These are phyloP conservation scores for Alectura lathami DNA, from an alignment of 2,113 vertebrate genomes.

Conservation along the genomic window DNA sequence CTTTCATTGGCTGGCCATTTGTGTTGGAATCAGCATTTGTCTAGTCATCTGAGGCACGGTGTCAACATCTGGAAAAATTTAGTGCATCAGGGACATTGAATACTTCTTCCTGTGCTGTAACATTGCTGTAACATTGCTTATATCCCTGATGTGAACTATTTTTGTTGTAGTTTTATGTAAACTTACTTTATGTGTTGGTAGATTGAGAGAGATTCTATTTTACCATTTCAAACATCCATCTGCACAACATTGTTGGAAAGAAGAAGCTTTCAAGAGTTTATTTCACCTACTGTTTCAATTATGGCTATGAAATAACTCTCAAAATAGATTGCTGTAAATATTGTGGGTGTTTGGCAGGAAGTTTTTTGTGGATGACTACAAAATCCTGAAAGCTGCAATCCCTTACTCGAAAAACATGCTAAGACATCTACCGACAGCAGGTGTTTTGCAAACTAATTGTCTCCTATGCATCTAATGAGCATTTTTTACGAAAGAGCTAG, in stretches of 20 bases:
- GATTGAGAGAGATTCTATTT: background rate
- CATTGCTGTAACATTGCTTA: background rate
- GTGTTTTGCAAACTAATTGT: background rate
- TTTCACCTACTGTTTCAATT: background rate
- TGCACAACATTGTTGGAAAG: background rate
- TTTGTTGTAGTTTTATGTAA: background rate
- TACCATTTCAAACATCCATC: background rate
- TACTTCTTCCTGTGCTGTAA: background rate
- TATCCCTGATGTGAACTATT: background rate
- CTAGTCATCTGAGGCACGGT: conserved; percentile 5
- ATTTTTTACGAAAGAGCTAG: background rate
- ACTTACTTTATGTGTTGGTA: background rate
- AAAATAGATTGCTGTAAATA: background rate
- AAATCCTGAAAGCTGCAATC: background rate
- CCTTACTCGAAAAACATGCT: background rate
- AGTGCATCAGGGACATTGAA: background rate
- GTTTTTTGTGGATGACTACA: background rate
- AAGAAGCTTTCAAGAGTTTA: background rate
- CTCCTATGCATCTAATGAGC: background rate
- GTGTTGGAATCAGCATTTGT: conserved; percentile 29
- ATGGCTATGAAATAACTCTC: background rate
- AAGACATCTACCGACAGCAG: background rate
- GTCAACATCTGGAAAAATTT: conserved; percentile 52
- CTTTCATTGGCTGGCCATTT: conserved; percentile 37
- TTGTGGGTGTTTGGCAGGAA: background rate